Evolutionary conservation across 2,888 invertebrate species (phyloP), one percentile per base, ranked within the genome.

Genomic region (Drosophila macrothrix): DNA sequence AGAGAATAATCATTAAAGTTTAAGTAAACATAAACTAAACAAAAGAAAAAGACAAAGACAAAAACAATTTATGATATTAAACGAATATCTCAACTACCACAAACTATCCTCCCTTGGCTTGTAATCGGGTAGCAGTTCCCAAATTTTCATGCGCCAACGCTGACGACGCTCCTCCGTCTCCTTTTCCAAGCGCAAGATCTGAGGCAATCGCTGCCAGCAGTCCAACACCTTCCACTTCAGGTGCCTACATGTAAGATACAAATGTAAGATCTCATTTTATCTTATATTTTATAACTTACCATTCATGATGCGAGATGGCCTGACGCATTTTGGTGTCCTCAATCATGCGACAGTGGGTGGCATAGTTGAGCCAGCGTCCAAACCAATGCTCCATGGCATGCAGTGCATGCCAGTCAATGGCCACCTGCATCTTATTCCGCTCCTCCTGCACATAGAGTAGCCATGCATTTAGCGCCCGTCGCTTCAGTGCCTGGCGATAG

Each of bases 51-150:
- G 16, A 22, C 46, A 25, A n/a, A 33, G n/a, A 22, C 46, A 22
- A n/a, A 28, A 46, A 55, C 55, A 28, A 70, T 52, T 60, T 49
- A 66, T 63, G 60, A 64, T 35, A 58, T 53, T 43, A 58, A 58
- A 72, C 31, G n/a, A 49, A 56, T 22, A 5, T 49, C 33, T 25
- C 1, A 56, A 35, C 76, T 88, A 88, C 87, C 84, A 90, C 5
- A 88, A 65, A 41, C 88, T 84, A 43, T 91, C 88, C 55, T 91
- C 89, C n/a, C 83, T 66, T 3, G 96, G 96, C 59, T 93, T 94
- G 88, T 95, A 96, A 91, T 96, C 96, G 0, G 96, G 96, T 63
- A 96, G 93, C 52, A 96, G 94, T 92, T 96, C 95, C 93, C 95
- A 94, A 16, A 96, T 96, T 93, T 96, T 96, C 89, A 95, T 94